phyloP scores from a whole-genome alignment of 2,113 vertebrate species.

The Hemibates koningsi region DNA sequence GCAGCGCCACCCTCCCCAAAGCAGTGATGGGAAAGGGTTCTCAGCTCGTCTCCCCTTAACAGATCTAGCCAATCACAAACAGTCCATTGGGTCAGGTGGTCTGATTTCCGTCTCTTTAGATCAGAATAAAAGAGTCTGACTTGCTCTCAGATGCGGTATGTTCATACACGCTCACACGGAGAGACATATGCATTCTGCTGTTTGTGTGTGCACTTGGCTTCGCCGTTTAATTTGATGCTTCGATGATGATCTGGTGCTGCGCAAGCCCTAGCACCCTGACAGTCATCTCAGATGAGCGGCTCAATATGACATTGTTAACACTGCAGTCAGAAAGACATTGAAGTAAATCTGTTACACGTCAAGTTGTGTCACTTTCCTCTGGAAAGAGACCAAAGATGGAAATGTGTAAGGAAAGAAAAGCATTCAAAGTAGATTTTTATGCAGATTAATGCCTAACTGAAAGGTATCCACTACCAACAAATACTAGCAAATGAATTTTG shows the following conservation, averaged over 20 bases:
- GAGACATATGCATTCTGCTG: neutral
- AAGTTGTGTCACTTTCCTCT: neutral
- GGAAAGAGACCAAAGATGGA: neutral
- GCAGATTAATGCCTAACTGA: neutral
- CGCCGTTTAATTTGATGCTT: neutral
- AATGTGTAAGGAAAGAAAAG: neutral
- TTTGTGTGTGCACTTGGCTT: neutral
- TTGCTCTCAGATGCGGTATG: neutral
- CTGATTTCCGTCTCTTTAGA: constrained; percentile 43
- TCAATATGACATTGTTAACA: neutral
- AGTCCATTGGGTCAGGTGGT: constrained; percentile 44
- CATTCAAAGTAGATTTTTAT: neutral
- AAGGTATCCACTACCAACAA: neutral
- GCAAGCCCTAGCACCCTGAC: neutral
- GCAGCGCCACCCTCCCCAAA: neutral
- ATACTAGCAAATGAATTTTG: neutral
- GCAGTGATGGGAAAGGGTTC: constrained; percentile 4
- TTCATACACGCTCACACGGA: neutral
- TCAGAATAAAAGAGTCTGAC: constrained; percentile 21
- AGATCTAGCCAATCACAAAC: constrained; percentile 39
- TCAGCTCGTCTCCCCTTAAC: neutral
- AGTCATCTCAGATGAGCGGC: neutral
- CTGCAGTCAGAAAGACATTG: neutral
- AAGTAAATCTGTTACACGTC: neutral
- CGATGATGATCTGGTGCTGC: neutral